Percentiles rank a stretch among this genome's conserved stretches.
phyloP scores from a whole-genome alignment of 2,797 vertebrate genomes.

The Mus spretus region DNA sequence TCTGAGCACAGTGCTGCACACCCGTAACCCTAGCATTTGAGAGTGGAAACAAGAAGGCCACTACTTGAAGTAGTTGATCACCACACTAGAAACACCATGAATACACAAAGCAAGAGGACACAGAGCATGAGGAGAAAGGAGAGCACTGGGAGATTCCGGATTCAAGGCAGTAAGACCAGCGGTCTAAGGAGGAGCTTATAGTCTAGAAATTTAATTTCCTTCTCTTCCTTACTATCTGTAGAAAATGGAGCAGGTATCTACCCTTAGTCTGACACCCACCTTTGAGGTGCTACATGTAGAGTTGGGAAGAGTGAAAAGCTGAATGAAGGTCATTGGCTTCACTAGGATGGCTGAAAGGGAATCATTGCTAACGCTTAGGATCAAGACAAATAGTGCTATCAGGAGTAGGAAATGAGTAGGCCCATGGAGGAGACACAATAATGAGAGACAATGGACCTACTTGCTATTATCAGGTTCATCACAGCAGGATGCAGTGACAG shows the following conservation, averaged over 20 bases:
- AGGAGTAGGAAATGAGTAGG: conserved; percentile 9
- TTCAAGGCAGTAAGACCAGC: background rate
- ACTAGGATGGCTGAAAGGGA: background rate
- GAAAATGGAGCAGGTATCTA: background rate
- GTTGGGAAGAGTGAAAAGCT: background rate
- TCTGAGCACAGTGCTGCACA: background rate
- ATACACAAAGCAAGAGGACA: background rate
- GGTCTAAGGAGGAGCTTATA: background rate
- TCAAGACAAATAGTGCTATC: conserved; percentile 14
- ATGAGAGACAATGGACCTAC: background rate
- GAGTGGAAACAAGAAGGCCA: background rate
- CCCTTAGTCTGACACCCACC: background rate
- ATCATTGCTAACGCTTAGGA: background rate
- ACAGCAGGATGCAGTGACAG: background rate
- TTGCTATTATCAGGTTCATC: background rate
- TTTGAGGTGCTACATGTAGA: background rate
- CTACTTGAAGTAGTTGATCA: background rate
- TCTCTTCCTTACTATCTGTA: background rate
- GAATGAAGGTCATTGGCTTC: background rate
- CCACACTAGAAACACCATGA: background rate
- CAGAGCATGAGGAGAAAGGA: background rate
- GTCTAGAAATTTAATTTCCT: background rate
- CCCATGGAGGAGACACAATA: background rate
- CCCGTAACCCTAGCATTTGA: background rate
- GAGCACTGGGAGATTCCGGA: background rate